Base-by-base conservation (phyloP, 2,888 invertebrate genomes). In the Cosmia pyralina region DNA sequence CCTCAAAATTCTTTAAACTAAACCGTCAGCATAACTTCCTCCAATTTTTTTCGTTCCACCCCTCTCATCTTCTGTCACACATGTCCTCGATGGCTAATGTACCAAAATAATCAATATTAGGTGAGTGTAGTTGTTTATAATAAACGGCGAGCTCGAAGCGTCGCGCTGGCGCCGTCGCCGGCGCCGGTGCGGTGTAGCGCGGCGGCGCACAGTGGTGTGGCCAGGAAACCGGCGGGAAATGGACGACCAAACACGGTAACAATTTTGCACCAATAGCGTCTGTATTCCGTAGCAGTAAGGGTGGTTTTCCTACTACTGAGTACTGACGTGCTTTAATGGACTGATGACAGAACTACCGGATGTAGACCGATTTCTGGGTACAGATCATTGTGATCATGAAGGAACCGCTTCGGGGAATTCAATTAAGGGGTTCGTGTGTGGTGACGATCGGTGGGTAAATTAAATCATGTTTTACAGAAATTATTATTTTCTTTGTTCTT, bases 41-140 rank as follows among this genome's bases (percentile, higher is more conserved):
- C 17, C 22, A 44, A 60, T 28, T 19, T 44, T 48, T 53, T 46
- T 41, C 22, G 22, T 44, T 34, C 19, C 64, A 60, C 52, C 72
- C 76, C 57, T 48, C 82, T 46, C 46, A 57, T 63, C n/a, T 60
- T 46, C 17, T 65, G 83, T 79, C 79, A 68, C 79, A 83, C 70
- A 71, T 81, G 81, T 74, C 68, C 65, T 58, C 65, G 38, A 59
- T 71, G 62, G 67, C 72, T 82, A 77, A 82, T 85, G 83, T 82
- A 86, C 82, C 87, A 88, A 90, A 90, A 89, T 88, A 89, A 89
- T 88, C 88, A 88, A 88, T 88, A 87, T 87, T 81, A 84, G 85
- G 85, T 88, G 85, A 88, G 86, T 86, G 85, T 82, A 82, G 82
- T 89, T 90, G 89, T 90, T 90, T 89, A 90, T 90, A 88, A 88